Base-by-base conservation (phyloP, 2,888 invertebrate genomes). In the Cyrtodaria siliqua region DNA sequence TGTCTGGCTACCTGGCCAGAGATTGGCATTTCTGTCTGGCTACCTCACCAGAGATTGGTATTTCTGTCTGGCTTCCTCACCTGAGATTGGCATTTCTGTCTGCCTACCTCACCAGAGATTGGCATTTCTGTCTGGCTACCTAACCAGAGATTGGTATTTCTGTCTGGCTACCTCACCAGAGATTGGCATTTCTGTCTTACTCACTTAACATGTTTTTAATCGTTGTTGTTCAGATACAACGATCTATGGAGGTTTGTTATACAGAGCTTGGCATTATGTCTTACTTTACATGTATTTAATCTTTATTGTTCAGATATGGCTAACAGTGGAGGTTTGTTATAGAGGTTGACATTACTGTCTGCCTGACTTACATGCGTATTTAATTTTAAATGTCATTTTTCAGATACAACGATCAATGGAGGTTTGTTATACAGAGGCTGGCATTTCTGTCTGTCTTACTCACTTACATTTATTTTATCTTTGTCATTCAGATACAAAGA, bases 351-450 rank as follows among this genome's bases (percentile, higher is more conserved):
- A 70, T 97, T 96, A 92, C 93, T 97, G n/a, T 95, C 96, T 53
- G 95, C 97, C 0, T 94, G 97, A 66, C 95, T 96, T 9, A 94
- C n/a, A n/a, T n/a, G n/a, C 96, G 57, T 98, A 96, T n/a, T 3
- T 55, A 4, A 14, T 44, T 23, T 47, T 8, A 12, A 12, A 12
- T 59, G 50, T 63, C 42, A 27, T 61, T 23, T 79, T 77, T 8
- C 81, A 93, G 97, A 85, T 98, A 96, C 91, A 96, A 97, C 83
- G 97, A 98, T 87, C 96, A 97, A 88, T 98, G 98, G 98, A 95
- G 96, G 42, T 96, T 94, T 90, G 95, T 96, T 76, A 96, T 96
- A 0, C 97, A 98, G 90, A 94, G 96, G 53, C 94, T 97, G 83
- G 95, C 96, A 70, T 97, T 96, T 92, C 93, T 97, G n/a, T 95